Percentiles rank a stretch among this genome's conserved stretches.
phyloP scores from a whole-genome alignment of 1,140 invertebrate species.

The Cheumatopsyche charites region DNA sequence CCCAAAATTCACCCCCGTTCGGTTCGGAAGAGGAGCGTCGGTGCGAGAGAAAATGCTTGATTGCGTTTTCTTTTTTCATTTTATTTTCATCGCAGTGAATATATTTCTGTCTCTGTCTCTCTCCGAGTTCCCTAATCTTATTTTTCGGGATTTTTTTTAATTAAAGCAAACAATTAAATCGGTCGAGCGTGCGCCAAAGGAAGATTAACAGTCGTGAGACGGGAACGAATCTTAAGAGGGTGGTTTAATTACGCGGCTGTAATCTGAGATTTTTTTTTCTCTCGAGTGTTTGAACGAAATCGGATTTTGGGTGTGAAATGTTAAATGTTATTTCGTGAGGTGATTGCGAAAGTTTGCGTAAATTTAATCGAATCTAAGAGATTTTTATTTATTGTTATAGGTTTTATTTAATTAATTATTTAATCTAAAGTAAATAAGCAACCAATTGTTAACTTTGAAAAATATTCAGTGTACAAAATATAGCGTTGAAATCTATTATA shows the following conservation, averaged over 20 bases:
- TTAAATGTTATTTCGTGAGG: too few species aligned
- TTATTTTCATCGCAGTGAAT: slow-evolving; percentile 32
- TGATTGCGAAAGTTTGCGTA: too few species aligned
- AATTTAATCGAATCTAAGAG: too few species aligned
- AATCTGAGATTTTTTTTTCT: slow-evolving; percentile 43
- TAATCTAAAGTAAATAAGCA: too few species aligned
- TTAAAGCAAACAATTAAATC: slow-evolving; percentile 50
- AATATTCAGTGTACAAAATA: too few species aligned
- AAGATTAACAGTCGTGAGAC: slow-evolving; percentile 46
- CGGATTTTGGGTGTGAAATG: not conserved
- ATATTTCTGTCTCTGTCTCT: not conserved
- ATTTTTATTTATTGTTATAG: too few species aligned
- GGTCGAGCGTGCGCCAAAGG: slow-evolving; percentile 36
- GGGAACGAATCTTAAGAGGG: slow-evolving; percentile 17
- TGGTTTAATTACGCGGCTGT: slow-evolving; percentile 45
- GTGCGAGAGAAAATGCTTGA: slow-evolving; percentile 40
- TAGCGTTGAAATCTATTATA: too few species aligned
- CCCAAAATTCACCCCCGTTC: not conserved
- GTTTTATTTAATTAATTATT: too few species aligned
- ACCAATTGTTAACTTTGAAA: too few species aligned
- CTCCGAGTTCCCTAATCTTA: slow-evolving; percentile 15
- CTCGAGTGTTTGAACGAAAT: slow-evolving; percentile 30
- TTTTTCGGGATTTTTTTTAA: slow-evolving; percentile 42
- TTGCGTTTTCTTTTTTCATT: slow-evolving; percentile 34
- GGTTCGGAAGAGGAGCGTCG: slow-evolving; percentile 30